Evolutionary conservation across 2,797 vertebrate genomes (phyloP).

Genomic region (Scyliorhinus canicula): DNA sequence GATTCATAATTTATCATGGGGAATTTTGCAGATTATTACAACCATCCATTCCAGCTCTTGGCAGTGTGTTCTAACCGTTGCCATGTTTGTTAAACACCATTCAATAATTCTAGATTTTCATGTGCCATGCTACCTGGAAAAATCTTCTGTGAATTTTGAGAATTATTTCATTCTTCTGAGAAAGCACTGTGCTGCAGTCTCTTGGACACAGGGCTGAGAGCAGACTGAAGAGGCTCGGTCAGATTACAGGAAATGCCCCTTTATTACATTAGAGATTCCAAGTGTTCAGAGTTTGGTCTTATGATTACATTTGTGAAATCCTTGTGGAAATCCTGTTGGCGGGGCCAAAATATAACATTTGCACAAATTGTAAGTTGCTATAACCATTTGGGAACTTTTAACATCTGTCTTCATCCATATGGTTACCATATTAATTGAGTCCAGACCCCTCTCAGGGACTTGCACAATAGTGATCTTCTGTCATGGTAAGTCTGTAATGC

Average conservation of each 20-base stretch:
- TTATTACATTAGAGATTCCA: neutral
- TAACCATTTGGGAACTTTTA: conserved; percentile 9
- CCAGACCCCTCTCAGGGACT: neutral
- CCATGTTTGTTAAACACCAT: neutral
- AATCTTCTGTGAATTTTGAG: no score
- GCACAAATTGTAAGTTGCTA: neutral
- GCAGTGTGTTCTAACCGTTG: neutral
- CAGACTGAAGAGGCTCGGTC: neutral
- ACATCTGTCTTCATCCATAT: neutral
- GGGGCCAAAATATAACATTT: neutral
- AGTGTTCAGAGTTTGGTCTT: neutral
- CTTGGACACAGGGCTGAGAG: neutral
- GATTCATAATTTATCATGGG: neutral
- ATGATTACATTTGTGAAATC: conserved; percentile 19
- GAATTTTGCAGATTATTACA: neutral
- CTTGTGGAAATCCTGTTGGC: neutral
- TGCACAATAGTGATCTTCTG: neutral
- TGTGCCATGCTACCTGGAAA: neutral
- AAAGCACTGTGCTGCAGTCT: no score
- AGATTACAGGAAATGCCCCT: neutral
- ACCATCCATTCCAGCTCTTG: neutral
- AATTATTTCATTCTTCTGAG: neutral
- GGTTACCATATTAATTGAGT: neutral
- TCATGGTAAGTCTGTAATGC: neutral
- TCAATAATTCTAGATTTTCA: neutral